Base-by-base conservation (phyloP, 2,888 invertebrate species). In the Plebejus argus region DNA sequence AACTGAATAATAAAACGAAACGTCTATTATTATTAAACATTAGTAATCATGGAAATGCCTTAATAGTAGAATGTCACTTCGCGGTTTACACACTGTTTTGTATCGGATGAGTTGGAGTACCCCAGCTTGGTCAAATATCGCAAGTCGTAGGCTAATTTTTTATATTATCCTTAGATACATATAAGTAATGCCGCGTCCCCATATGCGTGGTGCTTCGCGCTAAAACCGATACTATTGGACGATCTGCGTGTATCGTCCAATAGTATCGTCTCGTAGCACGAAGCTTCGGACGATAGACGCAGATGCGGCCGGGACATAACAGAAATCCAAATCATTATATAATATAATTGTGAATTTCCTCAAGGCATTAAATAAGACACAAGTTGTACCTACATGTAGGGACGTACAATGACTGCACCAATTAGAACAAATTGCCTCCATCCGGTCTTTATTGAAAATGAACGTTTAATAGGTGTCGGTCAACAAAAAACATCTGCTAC, bases 371-470 rank as follows among this genome's bases (percentile, higher is more conserved):
- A 49, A 23, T 28, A 49, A 74, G 74, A 72, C 45, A 18, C 49
- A 18, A 72, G 45, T 77, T 77, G 45, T n/a, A 35, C 33, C n/a
- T n/a, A 39, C 56, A 2, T 28, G 56, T 23, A 58, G 49, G 70
- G 53, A 45, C 39, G 76, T 23, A 39, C 61, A 66, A 66, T 45
- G 86, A 86, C 85, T 83, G 83, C 85, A 86, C 88, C 87, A 91
- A 91, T 91, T 91, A 91, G 88, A 88, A 85, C 89, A 89, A 93
- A 93, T 93, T 93, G 91, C 84, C 86, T 82, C 88, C 92, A 91
- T 93, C 93, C 93, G 91, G 90, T 85, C 86, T 85, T 85, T 87
- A 91, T 91, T 89, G 90, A 86, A 87, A 85, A 85, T 86, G 85
- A 83, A 85, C 84, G 85, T 88, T 88, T 88, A 91, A 90, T 90